Evolutionary conservation across 1,140 invertebrate species (phyloP).

Genomic region (Drosophila repletoides): DNA sequence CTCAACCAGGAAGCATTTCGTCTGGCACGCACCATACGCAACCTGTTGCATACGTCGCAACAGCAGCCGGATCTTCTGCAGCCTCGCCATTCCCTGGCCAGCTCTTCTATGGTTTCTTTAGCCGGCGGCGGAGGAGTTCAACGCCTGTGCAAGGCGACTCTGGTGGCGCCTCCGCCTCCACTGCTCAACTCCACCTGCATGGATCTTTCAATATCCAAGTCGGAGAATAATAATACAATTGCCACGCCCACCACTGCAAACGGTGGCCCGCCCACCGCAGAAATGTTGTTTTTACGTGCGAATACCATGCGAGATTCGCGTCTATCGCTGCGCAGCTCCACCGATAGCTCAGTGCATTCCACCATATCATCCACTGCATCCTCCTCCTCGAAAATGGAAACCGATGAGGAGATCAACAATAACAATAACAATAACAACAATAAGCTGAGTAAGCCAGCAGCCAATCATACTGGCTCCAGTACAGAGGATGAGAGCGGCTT

Average conservation of each 20-base stretch:
- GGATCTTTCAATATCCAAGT: neutral
- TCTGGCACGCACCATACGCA: conserved; percentile 86
- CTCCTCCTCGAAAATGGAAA: conserved; percentile 76
- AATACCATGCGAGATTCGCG: conserved; percentile 75
- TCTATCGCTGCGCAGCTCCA: conserved; percentile 76
- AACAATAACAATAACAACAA: conserved; percentile 13
- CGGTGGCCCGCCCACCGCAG: too few relatives aligned
- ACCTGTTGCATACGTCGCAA: conserved; percentile 84
- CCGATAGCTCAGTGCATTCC: conserved; percentile 82
- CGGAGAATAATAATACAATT: conserved; percentile 12
- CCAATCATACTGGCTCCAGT: conserved; percentile 55
- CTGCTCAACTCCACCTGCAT: conserved; percentile 30
- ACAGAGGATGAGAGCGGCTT: conserved; percentile 91
- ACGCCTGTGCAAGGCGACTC: conserved; percentile 55
- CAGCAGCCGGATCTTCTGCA: conserved; percentile 86
- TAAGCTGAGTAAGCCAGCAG: conserved; percentile 28
- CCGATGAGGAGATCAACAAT: conserved; percentile 67
- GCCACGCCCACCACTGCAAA: conserved; percentile 16
- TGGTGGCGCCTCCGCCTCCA: conserved; percentile 45
- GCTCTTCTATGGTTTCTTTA: conserved; percentile 16
- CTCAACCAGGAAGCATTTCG: conserved; percentile 87
- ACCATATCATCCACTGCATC: conserved; percentile 76
- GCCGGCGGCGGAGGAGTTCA: conserved; percentile 23
- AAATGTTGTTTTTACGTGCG: conserved; percentile 75
- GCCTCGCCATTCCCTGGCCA: conserved; percentile 54